Evolutionary conservation across 2,797 vertebrate genomes (phyloP).

Genomic region (Etheostoma perlongum): DNA sequence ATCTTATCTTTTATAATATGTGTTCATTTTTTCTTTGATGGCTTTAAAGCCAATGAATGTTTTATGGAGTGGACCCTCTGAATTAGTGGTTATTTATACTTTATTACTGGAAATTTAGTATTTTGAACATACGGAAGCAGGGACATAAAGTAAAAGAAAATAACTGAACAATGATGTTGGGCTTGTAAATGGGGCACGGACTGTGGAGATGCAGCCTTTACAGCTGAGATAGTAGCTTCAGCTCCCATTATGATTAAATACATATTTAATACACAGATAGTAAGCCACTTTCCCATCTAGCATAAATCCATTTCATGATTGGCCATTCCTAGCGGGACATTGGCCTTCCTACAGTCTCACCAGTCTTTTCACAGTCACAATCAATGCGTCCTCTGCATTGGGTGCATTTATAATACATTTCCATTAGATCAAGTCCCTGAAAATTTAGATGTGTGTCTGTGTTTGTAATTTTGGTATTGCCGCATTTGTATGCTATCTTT

Average conservation of each 20-base stretch:
- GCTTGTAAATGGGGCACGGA: conserved; percentile 13
- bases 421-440: conserved; percentile 18
- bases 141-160: conserved; percentile 10
- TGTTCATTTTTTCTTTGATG: not conserved
- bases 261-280: conserved; percentile 44
- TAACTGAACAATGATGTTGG: not conserved
- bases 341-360: conserved; percentile 24
- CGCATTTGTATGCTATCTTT: conserved; percentile 22
- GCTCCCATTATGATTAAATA: conserved; percentile 38
- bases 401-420: conserved; percentile 40
- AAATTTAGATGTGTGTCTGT: conserved; percentile 15
- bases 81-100: not conserved
- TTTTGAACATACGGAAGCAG: not conserved
- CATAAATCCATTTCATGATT: conserved; percentile 41
- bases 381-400: conserved; percentile 34
- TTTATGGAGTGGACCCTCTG: not conserved
- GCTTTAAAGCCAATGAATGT: not conserved
- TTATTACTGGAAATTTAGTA: not conserved
- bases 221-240: not conserved
- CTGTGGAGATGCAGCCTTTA: not conserved
- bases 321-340: conserved; percentile 39
- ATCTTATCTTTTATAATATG: not conserved
- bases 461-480: conserved; percentile 19
- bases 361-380: conserved; percentile 36
- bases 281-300: conserved; percentile 30